These are phyloP conservation scores for Loxodonta africana DNA, from an alignment of 2,113 vertebrate species.

Conservation along the genomic window DNA sequence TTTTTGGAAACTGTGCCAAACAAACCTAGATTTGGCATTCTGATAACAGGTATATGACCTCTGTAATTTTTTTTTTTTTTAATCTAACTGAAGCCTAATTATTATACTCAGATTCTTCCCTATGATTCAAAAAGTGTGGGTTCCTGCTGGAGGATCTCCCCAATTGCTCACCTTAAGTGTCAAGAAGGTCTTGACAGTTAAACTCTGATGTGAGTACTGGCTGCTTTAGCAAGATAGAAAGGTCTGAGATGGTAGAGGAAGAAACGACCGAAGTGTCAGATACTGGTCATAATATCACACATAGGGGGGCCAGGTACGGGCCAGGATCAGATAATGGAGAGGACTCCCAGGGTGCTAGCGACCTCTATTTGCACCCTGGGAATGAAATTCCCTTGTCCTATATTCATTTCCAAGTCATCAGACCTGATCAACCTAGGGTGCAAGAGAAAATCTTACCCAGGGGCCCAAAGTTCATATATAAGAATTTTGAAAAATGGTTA, in stretches of 20 bases:
- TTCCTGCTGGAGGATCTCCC: neutral
- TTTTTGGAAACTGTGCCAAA: neutral
- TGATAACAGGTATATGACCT: neutral
- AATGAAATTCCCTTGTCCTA: neutral
- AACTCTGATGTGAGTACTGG: neutral
- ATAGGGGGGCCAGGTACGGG: neutral
- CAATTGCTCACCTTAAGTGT: neutral
- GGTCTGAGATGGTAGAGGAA: neutral
- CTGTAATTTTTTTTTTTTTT: neutral
- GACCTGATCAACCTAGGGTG: neutral
- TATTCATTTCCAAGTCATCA: neutral
- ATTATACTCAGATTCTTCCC: slow-evolving; percentile 13
- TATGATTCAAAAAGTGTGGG: neutral
- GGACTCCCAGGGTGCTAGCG: too few species aligned
- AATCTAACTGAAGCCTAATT: slow-evolving; percentile 5
- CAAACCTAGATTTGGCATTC: neutral
- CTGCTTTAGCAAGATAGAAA: neutral
- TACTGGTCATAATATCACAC: neutral
- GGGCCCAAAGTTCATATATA: neutral
- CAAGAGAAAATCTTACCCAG: neutral
- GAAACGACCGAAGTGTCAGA: neutral
- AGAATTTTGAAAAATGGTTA: slow-evolving; percentile 19
- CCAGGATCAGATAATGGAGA: neutral
- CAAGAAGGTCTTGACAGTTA: neutral
- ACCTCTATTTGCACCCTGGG: neutral